These are phyloP conservation scores for Arbacia lixula DNA, from an alignment of 53 echinoderm and acorn worm genomes.

Conservation along the genomic window DNA sequence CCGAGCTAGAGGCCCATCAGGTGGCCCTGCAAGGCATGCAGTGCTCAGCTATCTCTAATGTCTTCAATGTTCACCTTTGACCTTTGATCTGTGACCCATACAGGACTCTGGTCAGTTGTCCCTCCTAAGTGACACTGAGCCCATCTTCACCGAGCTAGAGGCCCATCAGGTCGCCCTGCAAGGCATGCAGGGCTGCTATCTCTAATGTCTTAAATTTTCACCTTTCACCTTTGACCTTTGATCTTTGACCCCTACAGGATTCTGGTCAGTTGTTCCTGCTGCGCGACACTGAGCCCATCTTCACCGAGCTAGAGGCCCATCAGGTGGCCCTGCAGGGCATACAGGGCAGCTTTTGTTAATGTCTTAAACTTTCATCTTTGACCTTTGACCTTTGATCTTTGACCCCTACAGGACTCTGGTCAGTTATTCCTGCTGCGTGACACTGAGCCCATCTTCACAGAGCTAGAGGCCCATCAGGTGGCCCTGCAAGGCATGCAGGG, in stretches of 20 bases:
- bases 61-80: too few species aligned
- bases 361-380: too few species aligned
- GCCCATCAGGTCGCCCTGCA: slow-evolving; percentile 97
- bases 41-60: too few species aligned
- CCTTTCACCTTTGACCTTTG: too few species aligned
- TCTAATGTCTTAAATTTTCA: too few species aligned
- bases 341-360: slow-evolving; percentile 97
- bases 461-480: slow-evolving; percentile 92
- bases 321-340: slow-evolving; percentile 96
- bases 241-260: too few species aligned
- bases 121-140: slow-evolving; percentile 90
- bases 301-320: slow-evolving; percentile 96
- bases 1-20: slow-evolving; percentile 97
- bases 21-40: slow-evolving; percentile 97
- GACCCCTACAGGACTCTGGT: slow-evolving; percentile 80
- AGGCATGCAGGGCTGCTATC: slow-evolving; percentile 95
- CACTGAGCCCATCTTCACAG: slow-evolving; percentile 85
- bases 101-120: slow-evolving; percentile 87
- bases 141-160: slow-evolving; percentile 97
- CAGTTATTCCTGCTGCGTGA: slow-evolving; percentile 79
- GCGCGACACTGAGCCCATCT: slow-evolving; percentile 87
- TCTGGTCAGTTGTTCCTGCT: slow-evolving; percentile 85
- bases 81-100: too few species aligned
- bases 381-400: too few species aligned
- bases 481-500: slow-evolving; percentile 91